These are phyloP conservation scores for Heterocephalus glaber DNA, from an alignment of 2,113 vertebrate genomes.

Conservation along the genomic window DNA sequence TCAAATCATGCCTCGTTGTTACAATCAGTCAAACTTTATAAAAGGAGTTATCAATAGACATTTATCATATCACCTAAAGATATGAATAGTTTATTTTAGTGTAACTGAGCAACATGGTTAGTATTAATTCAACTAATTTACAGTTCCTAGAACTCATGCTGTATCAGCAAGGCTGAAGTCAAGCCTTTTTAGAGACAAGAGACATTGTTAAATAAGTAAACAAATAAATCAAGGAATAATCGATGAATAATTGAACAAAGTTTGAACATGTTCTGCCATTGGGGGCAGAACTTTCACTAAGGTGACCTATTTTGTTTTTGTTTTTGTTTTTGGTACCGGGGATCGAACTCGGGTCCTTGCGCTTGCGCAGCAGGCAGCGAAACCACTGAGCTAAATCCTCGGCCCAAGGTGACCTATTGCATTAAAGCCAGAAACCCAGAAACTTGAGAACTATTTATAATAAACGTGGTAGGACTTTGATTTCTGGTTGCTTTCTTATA, in stretches of 20 bases:
- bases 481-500: neutral
- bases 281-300: too few relatives aligned
- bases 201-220: neutral
- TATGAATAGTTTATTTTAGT: constrained; percentile 7
- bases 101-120: constrained; percentile 1
- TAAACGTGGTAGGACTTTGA: neutral
- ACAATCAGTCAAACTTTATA: constrained; percentile 42
- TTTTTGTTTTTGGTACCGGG: too few relatives aligned
- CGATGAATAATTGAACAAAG: constrained; percentile 49
- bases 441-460: neutral
- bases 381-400: too few relatives aligned
- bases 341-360: too few relatives aligned
- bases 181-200: constrained; percentile 42
- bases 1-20: constrained; percentile 27
- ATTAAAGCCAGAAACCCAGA: constrained; percentile 11
- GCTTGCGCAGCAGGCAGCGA: too few relatives aligned
- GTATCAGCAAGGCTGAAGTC: neutral
- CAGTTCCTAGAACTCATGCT: constrained; percentile 23
- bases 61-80: constrained; percentile 34
- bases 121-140: constrained; percentile 40
- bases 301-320: too few relatives aligned
- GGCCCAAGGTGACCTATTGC: constrained; percentile 17
- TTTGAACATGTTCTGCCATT: too few relatives aligned
- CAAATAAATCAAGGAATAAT: neutral
- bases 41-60: constrained; percentile 44